Evolutionary conservation across 2,888 invertebrate genomes (phyloP), one percentile per base, ranked within the genome.

Genomic region (Chaitophorus viminalis): DNA sequence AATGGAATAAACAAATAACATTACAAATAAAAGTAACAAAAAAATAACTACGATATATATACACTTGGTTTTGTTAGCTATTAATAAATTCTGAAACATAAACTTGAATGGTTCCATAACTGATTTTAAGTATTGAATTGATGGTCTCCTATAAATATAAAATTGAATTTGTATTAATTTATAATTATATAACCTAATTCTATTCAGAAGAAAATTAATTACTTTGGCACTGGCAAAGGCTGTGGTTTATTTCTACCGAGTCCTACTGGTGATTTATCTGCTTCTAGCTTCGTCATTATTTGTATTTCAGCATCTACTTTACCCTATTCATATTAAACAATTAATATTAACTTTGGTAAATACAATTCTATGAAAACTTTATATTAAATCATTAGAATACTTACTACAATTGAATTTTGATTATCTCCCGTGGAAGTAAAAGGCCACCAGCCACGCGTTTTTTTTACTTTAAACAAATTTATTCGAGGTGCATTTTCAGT

Each of bases 1-100:
- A 91, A 97, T 94, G 25, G 96, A 94, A 91, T 97, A 97, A 90
- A 97, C 94, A 91, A 97, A 95, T 84, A 95, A 91, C 25, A 94
- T 93, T 77, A 90, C 85, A 21, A 86, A 86, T 9, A 77, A 65
- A 14, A 85, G 17, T 1, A 68, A 14, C 3, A 14, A n/a, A 36
- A 75, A 11, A 76, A 36, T 3, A 5, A 31, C 2, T 39, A 52
- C 4, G 8, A 21, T 25, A 25, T 11, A 18, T n/a, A 68, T n/a
- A 76, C 72, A 72, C 4, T 79, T 87, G 14, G 18, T 29, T 79
- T 79, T 79, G 86, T 87, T 79, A 25, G 72, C 60, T 14, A 25
- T 17, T 14, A 79, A 77, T 21, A 77, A 8, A 52, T 33, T 33
- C 21, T 31, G 4, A 25, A 85, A 39, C 21, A 87, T 21, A 39